Conservation (phyloP, 2,113 vertebrate genomes). For the Peromyscus polionotus region DNA sequence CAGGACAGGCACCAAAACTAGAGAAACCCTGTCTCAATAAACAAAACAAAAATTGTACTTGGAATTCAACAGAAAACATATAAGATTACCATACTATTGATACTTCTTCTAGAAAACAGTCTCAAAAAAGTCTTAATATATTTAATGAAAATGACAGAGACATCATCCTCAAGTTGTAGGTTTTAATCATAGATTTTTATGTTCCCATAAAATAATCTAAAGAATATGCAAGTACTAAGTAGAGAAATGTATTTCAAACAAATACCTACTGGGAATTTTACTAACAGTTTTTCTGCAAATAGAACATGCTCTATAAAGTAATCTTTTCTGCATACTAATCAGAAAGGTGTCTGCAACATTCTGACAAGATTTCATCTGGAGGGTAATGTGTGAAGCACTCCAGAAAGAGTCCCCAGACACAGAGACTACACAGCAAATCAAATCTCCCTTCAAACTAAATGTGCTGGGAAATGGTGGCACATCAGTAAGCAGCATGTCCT, state of each 20-base stretch:
- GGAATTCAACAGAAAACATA: not conserved
- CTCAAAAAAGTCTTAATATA: not conserved
- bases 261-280: slow-evolving; percentile 36
- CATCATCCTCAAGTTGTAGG: not conserved
- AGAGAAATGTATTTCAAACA: slow-evolving; percentile 47
- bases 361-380: slow-evolving; percentile 45
- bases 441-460: slow-evolving; percentile 38
- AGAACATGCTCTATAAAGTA: slow-evolving; percentile 13
- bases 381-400: not conserved
- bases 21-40: too few species aligned
- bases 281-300: slow-evolving; percentile 45
- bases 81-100: not conserved
- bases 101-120: slow-evolving; percentile 32
- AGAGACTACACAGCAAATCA: not conserved
- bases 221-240: not conserved
- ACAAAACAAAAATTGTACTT: not conserved
- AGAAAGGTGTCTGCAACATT: slow-evolving; percentile 7
- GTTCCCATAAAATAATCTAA: slow-evolving; percentile 45
- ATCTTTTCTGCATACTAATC: slow-evolving; percentile 44
- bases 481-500: not conserved
- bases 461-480: not conserved
- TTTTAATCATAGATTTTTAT: slow-evolving; percentile 36
- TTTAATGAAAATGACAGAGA: slow-evolving; percentile 22
- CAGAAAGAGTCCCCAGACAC: not conserved
- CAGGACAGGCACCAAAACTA: too few species aligned